phyloP scores from a whole-genome alignment of 2,113 vertebrate species.

The Erythrolamprus reginae region DNA sequence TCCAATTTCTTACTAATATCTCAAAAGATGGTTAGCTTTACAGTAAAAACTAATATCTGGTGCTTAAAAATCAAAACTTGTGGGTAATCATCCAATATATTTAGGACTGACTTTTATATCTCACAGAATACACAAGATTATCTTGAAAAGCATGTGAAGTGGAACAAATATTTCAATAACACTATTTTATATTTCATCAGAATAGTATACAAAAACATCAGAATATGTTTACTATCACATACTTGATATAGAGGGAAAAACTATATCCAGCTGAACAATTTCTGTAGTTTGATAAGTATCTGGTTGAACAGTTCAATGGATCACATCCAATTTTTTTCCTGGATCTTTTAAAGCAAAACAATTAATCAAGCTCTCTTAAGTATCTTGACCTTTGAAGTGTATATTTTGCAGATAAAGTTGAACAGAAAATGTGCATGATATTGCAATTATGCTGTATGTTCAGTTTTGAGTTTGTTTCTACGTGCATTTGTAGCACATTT shows the following conservation, averaged over 20 bases:
- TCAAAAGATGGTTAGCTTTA: not conserved
- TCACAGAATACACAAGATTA: not conserved
- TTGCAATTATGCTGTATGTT: not conserved
- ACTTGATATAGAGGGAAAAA: not conserved
- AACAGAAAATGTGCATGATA: not conserved
- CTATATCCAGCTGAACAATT: not conserved
- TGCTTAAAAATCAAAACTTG: not conserved
- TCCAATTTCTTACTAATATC: not conserved
- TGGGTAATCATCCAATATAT: not conserved
- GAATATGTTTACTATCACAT: not conserved
- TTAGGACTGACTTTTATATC: not conserved
- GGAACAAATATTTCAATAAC: not conserved
- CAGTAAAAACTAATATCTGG: not conserved
- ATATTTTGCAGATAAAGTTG: not conserved
- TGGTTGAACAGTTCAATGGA: not conserved
- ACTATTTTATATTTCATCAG: not conserved
- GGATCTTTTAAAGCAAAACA: not conserved
- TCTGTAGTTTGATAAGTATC: conserved; percentile 2
- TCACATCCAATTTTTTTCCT: not conserved
- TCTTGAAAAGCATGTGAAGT: not conserved
- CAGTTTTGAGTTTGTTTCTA: not conserved
- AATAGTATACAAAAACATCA: not conserved
- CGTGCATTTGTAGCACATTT: not conserved
- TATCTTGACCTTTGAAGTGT: not conserved
- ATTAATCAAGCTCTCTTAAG: conserved; percentile 3